Evolutionary conservation across 2,797 vertebrate genomes (phyloP).

Genomic region (Synanceia verrucosa): DNA sequence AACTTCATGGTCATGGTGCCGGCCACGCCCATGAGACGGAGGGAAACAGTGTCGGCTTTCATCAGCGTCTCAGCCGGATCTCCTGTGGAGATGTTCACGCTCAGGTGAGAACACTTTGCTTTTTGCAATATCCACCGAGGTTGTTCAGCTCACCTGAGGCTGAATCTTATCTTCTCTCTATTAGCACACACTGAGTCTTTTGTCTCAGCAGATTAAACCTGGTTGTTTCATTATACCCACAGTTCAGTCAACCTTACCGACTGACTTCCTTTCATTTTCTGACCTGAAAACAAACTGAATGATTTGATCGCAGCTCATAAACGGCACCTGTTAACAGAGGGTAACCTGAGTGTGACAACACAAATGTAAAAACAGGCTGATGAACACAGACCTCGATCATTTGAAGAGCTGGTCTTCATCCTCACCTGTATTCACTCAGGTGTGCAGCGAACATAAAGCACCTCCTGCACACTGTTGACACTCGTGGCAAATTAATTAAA

Average conservation of each 20-base stretch:
- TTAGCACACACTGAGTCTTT: background rate
- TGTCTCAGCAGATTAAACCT: background rate
- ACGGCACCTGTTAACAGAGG: background rate
- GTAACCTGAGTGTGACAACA: constrained; percentile 16
- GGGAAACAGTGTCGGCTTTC: constrained; percentile 88
- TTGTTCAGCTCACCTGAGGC: no score
- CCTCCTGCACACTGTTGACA: background rate
- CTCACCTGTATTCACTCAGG: background rate
- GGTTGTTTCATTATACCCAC: background rate
- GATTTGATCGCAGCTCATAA: constrained; percentile 1
- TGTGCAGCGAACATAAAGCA: background rate
- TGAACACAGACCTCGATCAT: background rate
- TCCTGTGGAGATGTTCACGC: constrained; percentile 90
- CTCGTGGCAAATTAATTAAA: background rate
- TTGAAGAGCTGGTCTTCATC: background rate
- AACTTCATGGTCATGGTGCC: constrained; percentile 90
- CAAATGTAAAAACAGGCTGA: constrained; percentile 13
- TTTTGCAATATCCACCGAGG: no score
- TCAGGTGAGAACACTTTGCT: constrained; percentile 86
- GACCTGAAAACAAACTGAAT: background rate
- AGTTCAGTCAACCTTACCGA: no score
- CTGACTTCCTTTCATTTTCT: background rate
- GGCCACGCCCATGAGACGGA: constrained; percentile 87
- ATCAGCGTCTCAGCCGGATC: constrained; percentile 86
- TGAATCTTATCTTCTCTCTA: background rate